Evolutionary conservation across 2,797 vertebrate species (phyloP).

Genomic region (Danio jaintianensis): DNA sequence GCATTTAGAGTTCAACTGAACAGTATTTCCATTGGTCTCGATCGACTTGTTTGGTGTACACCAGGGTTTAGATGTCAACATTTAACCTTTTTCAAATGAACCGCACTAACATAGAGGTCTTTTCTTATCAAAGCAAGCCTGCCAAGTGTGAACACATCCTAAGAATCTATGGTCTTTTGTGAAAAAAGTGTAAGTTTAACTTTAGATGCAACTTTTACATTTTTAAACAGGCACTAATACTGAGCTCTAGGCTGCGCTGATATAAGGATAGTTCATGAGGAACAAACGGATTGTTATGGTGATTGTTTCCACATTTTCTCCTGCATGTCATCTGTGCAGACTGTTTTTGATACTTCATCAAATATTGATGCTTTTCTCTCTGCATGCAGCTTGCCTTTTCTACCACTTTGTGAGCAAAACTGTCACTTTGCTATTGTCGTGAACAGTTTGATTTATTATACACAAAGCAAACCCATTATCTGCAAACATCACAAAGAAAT

Average conservation of each 20-base stretch:
- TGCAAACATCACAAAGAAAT: slow-evolving; percentile 24
- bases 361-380: slow-evolving; percentile 30
- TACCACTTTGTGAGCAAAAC: slow-evolving; percentile 10
- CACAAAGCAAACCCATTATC: slow-evolving; percentile 30
- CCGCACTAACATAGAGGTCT: too few species aligned
- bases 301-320: slow-evolving; percentile 19
- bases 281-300: slow-evolving; percentile 2
- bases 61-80: too few species aligned
- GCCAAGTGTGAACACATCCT: too few species aligned
- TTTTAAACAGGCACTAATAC: slow-evolving; percentile 27
- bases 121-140: too few species aligned
- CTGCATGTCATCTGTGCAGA: slow-evolving; percentile 1
- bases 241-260: neutral
- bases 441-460: slow-evolving; percentile 14
- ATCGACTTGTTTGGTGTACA: too few species aligned
- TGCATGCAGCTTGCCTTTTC: slow-evolving; percentile 5
- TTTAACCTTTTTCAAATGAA: too few species aligned
- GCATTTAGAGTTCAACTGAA: too few species aligned
- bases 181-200: too few species aligned
- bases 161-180: too few species aligned
- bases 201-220: neutral
- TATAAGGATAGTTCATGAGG: neutral
- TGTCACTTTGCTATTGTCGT: neutral
- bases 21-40: too few species aligned
- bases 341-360: slow-evolving; percentile 12